Conservation (phyloP, 2,888 invertebrate genomes). For the Pecten maximus region DNA sequence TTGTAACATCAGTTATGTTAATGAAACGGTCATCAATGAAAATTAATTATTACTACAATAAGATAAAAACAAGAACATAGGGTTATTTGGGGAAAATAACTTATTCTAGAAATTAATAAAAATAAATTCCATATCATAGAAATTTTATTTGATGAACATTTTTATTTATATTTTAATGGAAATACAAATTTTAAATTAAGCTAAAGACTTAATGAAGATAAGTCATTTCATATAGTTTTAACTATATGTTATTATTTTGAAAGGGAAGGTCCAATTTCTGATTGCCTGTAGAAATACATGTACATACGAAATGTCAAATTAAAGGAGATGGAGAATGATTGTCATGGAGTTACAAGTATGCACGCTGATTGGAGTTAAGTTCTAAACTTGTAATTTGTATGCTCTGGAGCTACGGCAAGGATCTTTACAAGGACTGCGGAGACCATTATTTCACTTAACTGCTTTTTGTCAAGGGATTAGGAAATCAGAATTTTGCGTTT, state of each 20-base stretch:
- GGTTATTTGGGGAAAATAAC: too few relatives aligned
- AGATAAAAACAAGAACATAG: too few relatives aligned
- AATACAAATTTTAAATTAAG: too few relatives aligned
- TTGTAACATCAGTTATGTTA: too few relatives aligned
- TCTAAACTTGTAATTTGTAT: neutral
- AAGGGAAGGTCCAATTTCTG: neutral
- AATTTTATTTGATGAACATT: too few relatives aligned
- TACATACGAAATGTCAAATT: neutral
- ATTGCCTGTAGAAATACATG: neutral
- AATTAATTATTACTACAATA: too few relatives aligned
- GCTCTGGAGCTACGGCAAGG: neutral
- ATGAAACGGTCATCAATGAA: too few relatives aligned
- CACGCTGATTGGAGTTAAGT: neutral
- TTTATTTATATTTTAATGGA: too few relatives aligned
- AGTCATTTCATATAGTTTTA: too few relatives aligned
- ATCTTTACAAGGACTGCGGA: neutral
- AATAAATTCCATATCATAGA: too few relatives aligned
- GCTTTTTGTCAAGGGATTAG: slow-evolving; percentile 14
- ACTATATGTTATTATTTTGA: neutral
- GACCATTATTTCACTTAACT: neutral
- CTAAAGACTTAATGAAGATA: too few relatives aligned
- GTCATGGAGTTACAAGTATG: neutral
- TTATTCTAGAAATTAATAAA: too few relatives aligned
- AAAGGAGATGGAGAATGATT: neutral
- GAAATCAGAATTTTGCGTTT: neutral